Base-by-base conservation (phyloP, 1,140 invertebrate species). In the Hylyphantes graminicola region DNA sequence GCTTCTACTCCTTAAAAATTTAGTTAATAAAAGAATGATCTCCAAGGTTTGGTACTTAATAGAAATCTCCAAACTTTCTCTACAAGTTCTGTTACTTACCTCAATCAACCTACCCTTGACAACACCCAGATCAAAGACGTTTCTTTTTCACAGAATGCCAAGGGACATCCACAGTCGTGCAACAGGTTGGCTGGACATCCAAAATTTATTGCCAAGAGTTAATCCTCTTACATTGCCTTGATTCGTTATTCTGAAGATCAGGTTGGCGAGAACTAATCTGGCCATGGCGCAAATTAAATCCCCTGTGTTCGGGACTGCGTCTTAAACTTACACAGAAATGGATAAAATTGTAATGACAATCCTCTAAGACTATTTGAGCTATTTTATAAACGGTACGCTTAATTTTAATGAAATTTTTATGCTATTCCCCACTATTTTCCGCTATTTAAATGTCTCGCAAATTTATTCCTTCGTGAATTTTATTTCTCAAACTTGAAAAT, bases 221-320 rank as follows among this genome's bases (percentile, higher is more conserved):
- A 70, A 70, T 70, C 68, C 68, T 70, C 68, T 70, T 70, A 70
- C 10, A 70, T 15, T 19, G 35, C 63, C 17, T 68, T 70, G 68
- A 70, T 70, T 70, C 50, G 50, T 70, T 70, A 70, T 70, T 70
- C 68, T 70, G 68, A 51, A 70, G 68, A 70, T 70, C 50, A 70
- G 48, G 68, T 17, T 19, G 19, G 68, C 50, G 17, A 17, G 50
- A n/a, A 19, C 68, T 70, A 70, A 70, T 51, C 68, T 19, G 17
- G 12, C 50, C 50, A 17, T 53, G 68, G 68, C 68, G 68, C 51
- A 70, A 70, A 70, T 70, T 70, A 70, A 70, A 70, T 70, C 68
- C 68, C 68, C 17, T 17, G 17, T 21, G 35, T 35, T 35, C 35
- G 35, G 35, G 35, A 35, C 35, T 35, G 35, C 5, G 35, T 35